phyloP scores from a whole-genome alignment of 2,888 invertebrate genomes.

The Parnassius orleans region DNA sequence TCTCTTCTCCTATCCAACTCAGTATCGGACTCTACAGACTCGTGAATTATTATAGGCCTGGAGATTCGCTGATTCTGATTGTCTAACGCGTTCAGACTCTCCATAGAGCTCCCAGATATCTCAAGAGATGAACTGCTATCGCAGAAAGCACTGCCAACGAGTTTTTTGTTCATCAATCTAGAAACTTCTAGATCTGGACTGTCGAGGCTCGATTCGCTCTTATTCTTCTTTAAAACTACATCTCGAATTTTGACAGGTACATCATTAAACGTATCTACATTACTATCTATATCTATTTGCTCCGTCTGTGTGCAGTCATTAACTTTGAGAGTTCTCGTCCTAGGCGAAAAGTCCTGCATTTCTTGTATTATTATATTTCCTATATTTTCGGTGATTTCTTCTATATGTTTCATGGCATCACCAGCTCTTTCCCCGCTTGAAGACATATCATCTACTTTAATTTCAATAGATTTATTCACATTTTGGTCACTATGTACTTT shows the following conservation, averaged over 20 bases:
- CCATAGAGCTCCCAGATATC: constrained; percentile 75
- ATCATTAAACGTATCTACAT: constrained; percentile 46
- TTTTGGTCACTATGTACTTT: constrained; percentile 50
- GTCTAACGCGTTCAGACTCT: constrained; percentile 65
- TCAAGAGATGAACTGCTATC: constrained; percentile 74
- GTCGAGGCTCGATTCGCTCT: constrained; percentile 76
- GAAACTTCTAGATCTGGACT: constrained; percentile 78
- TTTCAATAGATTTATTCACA: constrained; percentile 42
- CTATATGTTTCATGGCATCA: constrained; percentile 60
- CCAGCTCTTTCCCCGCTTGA: constrained; percentile 40
- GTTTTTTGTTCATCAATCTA: constrained; percentile 66
- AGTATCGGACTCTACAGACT: constrained; percentile 41
- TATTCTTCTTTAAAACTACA: constrained; percentile 74
- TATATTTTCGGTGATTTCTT: constrained; percentile 65
- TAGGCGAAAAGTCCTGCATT: constrained; percentile 54
- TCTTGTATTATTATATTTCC: constrained; percentile 66
- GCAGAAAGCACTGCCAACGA: constrained; percentile 61
- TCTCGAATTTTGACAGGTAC: constrained; percentile 65
- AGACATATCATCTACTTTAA: constrained; percentile 30
- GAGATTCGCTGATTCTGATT: constrained; percentile 34
- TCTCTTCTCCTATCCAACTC: constrained; percentile 65
- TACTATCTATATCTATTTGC: constrained; percentile 35
- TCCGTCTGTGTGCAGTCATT: constrained; percentile 46
- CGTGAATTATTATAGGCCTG: constrained; percentile 46
- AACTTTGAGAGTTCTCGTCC: constrained; percentile 39